Percentiles rank a stretch among this genome's conserved stretches.
These are phyloP conservation scores for Netelia virgata DNA, from an alignment of 2,888 invertebrate species.

Conservation along the genomic window DNA sequence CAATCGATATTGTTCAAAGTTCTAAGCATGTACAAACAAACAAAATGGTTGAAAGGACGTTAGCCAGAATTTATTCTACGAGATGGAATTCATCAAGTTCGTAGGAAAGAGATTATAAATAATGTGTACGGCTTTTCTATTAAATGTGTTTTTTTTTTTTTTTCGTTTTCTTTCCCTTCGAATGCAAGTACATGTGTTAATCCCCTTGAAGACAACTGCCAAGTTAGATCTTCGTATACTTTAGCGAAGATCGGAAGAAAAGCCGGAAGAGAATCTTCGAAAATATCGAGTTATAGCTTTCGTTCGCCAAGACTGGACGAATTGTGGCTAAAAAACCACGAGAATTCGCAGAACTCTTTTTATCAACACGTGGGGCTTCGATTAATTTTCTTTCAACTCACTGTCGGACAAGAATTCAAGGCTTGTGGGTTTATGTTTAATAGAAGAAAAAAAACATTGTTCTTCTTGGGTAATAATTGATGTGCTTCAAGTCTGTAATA, in stretches of 20 bases:
- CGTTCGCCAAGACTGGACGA: background rate
- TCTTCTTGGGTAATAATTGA: constrained; percentile 65
- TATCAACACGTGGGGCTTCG: background rate
- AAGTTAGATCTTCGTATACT: constrained; percentile 3
- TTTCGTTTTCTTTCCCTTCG: constrained; percentile 16
- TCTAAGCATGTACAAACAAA: constrained; percentile 63
- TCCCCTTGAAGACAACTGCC: background rate
- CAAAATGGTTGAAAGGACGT: constrained; percentile 38
- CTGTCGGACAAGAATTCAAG: constrained; percentile 34
- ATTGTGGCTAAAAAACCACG: background rate
- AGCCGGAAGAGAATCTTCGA: background rate
- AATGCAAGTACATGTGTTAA: background rate
- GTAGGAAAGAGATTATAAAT: constrained; percentile 31
- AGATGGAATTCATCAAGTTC: constrained; percentile 39
- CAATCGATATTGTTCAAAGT: constrained; percentile 57
- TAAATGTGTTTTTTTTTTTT: constrained; percentile 9
- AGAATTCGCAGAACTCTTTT: constrained; percentile 13
- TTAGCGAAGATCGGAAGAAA: background rate
- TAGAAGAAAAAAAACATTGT: constrained; percentile 64
- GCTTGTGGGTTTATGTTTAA: constrained; percentile 57
- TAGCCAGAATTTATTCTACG: constrained; percentile 46
- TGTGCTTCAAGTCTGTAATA: constrained; percentile 67
- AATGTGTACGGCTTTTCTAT: constrained; percentile 42
- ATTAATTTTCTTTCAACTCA: constrained; percentile 23
- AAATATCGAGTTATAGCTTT: background rate